Base-by-base conservation (phyloP, 2,888 invertebrate species). In the Megaustenia siamemsis region DNA sequence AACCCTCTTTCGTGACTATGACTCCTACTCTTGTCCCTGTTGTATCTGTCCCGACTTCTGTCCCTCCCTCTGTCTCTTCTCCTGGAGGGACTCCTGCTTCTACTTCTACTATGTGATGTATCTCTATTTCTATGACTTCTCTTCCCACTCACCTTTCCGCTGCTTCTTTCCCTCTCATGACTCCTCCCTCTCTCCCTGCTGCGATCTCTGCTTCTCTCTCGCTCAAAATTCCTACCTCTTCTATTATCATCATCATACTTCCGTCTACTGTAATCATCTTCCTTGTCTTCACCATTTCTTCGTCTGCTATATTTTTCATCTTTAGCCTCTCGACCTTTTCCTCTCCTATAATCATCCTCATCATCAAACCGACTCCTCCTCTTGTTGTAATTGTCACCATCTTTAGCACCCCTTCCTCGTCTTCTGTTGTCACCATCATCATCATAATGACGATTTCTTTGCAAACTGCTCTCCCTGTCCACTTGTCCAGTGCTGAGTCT, bases 71-170 rank as follows among this genome's bases (percentile, higher is more conserved):
- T 60, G 40, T 78, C 82, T 53, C 63, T 73, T 40, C 73, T 24
- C 38, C 45, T 63, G n/a, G 77, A 53, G 24, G 76, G 40, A 28
- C 66, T 63, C 18, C 40, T 6, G 18, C 24, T 8, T 10, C 49
- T 32, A 28, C 43, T 71, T 5, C 68, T 66, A 40, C 86, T 87
- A 35, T 32, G 49, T 1, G 73, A 73, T 68, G 80, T 79, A 81
- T 84, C 73, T 69, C 79, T 85, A 63, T 83, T 87, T 21, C 86
- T 85, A 18, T 83, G 82, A 38, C 88, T 84, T 28, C 88, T 78
- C n/a, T 79, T 82, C 0, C 85, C 56, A 24, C 79, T 73, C 32
- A 80, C 60, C n/a, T 63, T 80, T 43, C 86, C 86, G 43, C 82
- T 68, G 40, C 80, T 81, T 28, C 73, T 77, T 15, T 85, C 84